Percentiles rank a stretch among this genome's conserved stretches.
phyloP scores from a whole-genome alignment of 30 jellyfish, hydroid and myxozoan genomes.

The Aurelia aurita complex sp. Pacific region DNA sequence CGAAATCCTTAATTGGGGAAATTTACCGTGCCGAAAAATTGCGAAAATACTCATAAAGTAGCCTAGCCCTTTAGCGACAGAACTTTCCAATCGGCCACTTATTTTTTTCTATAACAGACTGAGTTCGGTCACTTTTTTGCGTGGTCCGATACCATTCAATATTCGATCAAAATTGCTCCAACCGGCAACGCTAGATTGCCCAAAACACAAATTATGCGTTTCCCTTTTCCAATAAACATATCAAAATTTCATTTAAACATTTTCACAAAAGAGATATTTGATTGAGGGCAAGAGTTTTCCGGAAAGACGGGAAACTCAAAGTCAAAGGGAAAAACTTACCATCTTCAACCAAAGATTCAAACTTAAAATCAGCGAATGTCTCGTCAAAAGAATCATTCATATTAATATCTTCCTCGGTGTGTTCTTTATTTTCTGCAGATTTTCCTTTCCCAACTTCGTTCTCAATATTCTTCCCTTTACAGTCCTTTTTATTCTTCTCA shows the following conservation, averaged over 20 bases:
- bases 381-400: not conserved
- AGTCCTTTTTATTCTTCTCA: not conserved
- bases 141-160: too few species aligned
- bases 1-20: too few species aligned
- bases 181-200: too few species aligned
- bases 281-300: not conserved
- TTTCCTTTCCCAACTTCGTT: not conserved
- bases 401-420: not conserved
- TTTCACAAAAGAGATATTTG: not conserved
- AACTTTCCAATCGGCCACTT: too few species aligned
- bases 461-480: not conserved
- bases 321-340: not conserved
- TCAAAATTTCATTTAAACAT: not conserved
- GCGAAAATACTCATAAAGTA: too few species aligned
- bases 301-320: not conserved
- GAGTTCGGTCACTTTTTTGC: too few species aligned
- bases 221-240: too few species aligned
- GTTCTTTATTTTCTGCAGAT: not conserved
- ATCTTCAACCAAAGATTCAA: constrained; percentile 17
- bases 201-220: too few species aligned
- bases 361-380: not conserved
- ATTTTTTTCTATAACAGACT: too few species aligned
- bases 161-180: too few species aligned
- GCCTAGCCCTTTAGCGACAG: too few species aligned
- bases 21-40: too few species aligned